Conservation (phyloP, 2,113 vertebrate species). For the Bubo scandiacus region DNA sequence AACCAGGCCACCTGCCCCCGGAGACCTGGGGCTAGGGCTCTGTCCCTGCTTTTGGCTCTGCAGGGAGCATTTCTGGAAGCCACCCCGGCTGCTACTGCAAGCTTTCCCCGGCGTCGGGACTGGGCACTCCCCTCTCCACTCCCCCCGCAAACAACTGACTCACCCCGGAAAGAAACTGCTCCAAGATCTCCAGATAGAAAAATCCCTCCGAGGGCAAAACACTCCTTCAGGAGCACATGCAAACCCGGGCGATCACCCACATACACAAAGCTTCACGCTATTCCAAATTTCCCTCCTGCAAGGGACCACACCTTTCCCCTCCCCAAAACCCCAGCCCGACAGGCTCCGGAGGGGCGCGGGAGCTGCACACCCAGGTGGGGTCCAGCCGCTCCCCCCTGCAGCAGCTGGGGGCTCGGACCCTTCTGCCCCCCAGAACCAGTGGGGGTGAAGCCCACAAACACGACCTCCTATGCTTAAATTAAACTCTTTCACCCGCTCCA, state of each 20-base stretch:
- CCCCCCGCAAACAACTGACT: not conserved
- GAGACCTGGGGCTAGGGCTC: not conserved
- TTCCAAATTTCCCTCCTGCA: not conserved
- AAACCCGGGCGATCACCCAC: not conserved
- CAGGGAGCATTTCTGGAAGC: not conserved
- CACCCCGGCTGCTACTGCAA: not conserved
- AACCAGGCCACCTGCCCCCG: not conserved
- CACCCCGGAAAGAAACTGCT: conserved; percentile 4
- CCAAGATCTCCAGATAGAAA: conserved; percentile 17
- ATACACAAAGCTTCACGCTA: not conserved
- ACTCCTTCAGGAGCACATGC: not conserved
- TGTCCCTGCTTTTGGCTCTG: not conserved
- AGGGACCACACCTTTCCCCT: conserved; percentile 14
- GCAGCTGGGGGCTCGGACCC: not conserved
- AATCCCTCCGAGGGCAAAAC: not conserved
- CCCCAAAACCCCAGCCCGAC: not conserved
- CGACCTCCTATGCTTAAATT: not conserved
- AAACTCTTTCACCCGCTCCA: not conserved
- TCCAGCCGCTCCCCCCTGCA: not conserved
- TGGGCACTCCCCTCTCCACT: not conserved
- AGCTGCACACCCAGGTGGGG: not conserved
- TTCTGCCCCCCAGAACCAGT: not conserved
- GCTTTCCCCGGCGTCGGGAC: not conserved
- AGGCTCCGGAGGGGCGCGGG: not conserved
- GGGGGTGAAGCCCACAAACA: not conserved